Evolutionary conservation across 2,797 vertebrate species (phyloP).

Genomic region (Acanthurus leucopareius): DNA sequence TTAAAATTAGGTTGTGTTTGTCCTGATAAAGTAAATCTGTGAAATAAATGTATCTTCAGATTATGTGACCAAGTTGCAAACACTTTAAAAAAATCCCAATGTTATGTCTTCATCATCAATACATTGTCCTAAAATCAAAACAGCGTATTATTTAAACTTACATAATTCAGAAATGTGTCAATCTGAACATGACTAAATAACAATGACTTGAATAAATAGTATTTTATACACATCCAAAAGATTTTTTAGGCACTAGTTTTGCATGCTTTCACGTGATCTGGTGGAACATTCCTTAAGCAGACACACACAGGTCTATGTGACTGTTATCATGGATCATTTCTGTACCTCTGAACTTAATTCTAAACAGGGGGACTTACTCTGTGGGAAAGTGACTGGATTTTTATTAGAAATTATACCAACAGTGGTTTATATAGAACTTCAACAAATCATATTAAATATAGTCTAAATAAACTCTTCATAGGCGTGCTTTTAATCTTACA

Average conservation of each 20-base stretch:
- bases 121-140: neutral
- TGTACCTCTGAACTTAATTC: neutral
- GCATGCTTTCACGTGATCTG: neutral
- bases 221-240: neutral
- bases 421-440: slow-evolving; percentile 19
- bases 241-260: neutral
- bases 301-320: neutral
- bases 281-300: neutral
- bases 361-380: slow-evolving; percentile 1
- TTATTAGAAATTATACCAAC: slow-evolving; percentile 58
- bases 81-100: neutral
- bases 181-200: neutral
- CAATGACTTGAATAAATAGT: neutral
- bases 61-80: neutral
- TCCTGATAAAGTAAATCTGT: neutral
- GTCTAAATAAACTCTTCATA: slow-evolving; percentile 18
- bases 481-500: slow-evolving; percentile 40
- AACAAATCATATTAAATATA: slow-evolving; percentile 41
- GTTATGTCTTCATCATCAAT: neutral
- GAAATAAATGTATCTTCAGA: neutral
- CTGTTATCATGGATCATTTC: neutral
- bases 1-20: neutral
- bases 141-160: neutral
- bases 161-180: neutral
- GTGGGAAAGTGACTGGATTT: neutral